These are phyloP conservation scores for Eira barbara DNA, from an alignment of 2,113 vertebrate genomes.

Conservation along the genomic window DNA sequence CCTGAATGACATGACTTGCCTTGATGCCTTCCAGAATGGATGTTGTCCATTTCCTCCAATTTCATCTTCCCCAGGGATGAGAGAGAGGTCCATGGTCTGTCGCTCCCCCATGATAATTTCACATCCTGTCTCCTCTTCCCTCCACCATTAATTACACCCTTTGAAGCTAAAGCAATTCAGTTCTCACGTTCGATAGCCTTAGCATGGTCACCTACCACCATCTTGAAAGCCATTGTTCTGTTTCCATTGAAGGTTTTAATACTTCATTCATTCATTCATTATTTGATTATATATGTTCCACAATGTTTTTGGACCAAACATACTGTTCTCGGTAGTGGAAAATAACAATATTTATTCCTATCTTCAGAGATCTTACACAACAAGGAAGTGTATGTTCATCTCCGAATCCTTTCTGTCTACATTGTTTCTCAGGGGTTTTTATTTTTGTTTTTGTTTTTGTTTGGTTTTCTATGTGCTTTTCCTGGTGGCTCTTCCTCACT, in stretches of 20 bases:
- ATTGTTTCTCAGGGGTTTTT: neutral
- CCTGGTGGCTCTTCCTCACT: neutral
- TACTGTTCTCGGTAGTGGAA: neutral
- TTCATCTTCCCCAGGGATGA: neutral
- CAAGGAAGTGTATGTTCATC: neutral
- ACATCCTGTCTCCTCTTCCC: neutral
- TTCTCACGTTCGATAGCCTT: neutral
- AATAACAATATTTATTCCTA: neutral
- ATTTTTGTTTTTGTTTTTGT: neutral
- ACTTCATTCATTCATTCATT: neutral
- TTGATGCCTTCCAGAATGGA: neutral
- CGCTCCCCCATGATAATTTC: fast-evolving
- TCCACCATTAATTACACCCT: neutral
- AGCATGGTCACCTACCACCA: neutral
- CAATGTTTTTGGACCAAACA: neutral
- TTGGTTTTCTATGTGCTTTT: neutral
- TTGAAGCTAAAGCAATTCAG: neutral
- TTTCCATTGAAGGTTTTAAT: neutral
- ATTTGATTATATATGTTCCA: neutral
- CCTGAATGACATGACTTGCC: neutral
- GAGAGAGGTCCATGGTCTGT: fast-evolving
- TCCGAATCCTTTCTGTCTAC: neutral
- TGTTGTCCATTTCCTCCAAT: neutral
- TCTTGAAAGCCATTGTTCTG: neutral
- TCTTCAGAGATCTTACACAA: neutral